Conservation (phyloP, 1,140 invertebrate species). For the Himalopsyche phryganea region DNA sequence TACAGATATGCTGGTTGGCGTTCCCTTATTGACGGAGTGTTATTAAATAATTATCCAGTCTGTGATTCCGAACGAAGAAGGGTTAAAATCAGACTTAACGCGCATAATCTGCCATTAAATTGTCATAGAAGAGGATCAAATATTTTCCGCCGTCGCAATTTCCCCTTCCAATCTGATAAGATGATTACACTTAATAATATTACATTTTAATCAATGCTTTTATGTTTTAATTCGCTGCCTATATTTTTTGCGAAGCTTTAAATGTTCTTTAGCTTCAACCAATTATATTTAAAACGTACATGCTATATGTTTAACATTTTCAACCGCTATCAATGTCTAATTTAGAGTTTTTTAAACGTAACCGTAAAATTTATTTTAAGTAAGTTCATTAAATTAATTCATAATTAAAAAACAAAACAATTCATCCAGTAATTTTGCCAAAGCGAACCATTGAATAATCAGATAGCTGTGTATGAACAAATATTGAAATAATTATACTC, state of each 20-base stretch:
- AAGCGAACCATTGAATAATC: no score
- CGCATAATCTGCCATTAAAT: conserved; percentile 25
- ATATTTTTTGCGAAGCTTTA: neutral
- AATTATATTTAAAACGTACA: neutral
- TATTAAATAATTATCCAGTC: conserved; percentile 35
- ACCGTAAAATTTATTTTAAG: no score
- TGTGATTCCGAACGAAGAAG: conserved; percentile 26
- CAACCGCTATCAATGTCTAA: no score
- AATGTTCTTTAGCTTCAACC: neutral
- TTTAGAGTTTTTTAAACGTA: no score
- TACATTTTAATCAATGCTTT: conserved; percentile 12
- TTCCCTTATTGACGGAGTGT: conserved; percentile 7
- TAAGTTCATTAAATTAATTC: no score
- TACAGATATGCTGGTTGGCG: neutral
- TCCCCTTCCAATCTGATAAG: conserved; percentile 10
- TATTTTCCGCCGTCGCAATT: conserved; percentile 13
- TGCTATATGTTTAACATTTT: neutral
- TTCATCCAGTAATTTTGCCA: no score
- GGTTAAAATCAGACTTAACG: conserved; percentile 24
- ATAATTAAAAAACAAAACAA: no score
- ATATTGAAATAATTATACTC: no score
- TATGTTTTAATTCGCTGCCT: conserved; percentile 3
- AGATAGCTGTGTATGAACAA: no score
- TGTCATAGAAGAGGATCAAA: conserved; percentile 25
- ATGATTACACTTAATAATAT: conserved; percentile 23